Evolutionary conservation across 2,797 vertebrate species (phyloP).

Genomic region (Coregonus suidteri): DNA sequence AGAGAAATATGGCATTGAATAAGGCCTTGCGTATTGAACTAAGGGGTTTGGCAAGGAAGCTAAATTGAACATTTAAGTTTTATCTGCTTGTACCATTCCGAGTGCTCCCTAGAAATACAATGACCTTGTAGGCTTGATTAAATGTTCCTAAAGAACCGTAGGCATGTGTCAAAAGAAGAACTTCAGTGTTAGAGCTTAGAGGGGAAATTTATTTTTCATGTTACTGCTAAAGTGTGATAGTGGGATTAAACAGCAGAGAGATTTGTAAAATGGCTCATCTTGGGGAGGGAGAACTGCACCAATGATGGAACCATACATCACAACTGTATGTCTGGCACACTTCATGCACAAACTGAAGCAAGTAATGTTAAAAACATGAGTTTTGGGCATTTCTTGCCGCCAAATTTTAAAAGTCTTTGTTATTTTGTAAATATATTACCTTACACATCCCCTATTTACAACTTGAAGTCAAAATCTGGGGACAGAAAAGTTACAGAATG

Average conservation of each 20-base stretch:
- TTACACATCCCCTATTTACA: too few relatives aligned
- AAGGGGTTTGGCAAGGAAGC: background rate
- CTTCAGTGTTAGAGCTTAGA: slow-evolving; percentile 2
- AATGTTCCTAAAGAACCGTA: background rate
- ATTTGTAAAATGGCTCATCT: background rate
- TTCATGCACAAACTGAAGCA: background rate
- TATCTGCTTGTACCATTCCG: background rate
- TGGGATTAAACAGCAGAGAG: slow-evolving; percentile 10
- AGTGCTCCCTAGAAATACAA: background rate
- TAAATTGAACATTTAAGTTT: background rate
- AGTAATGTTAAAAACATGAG: too few relatives aligned
- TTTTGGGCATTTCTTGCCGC: too few relatives aligned
- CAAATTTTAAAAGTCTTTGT: too few relatives aligned
- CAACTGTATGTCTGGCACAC: background rate
- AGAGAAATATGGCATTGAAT: background rate
- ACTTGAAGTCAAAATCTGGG: too few relatives aligned
- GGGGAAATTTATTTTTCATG: background rate
- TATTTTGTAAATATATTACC: too few relatives aligned
- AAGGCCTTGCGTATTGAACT: background rate
- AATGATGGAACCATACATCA: background rate
- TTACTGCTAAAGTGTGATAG: slow-evolving; percentile 10
- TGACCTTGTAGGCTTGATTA: background rate
- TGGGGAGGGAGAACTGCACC: background rate
- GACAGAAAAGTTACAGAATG: too few relatives aligned
- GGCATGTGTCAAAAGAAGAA: background rate